Evolutionary conservation across 2,113 vertebrate genomes (phyloP), one percentile per base, ranked within the genome.

Genomic region (Mungos mungo): DNA sequence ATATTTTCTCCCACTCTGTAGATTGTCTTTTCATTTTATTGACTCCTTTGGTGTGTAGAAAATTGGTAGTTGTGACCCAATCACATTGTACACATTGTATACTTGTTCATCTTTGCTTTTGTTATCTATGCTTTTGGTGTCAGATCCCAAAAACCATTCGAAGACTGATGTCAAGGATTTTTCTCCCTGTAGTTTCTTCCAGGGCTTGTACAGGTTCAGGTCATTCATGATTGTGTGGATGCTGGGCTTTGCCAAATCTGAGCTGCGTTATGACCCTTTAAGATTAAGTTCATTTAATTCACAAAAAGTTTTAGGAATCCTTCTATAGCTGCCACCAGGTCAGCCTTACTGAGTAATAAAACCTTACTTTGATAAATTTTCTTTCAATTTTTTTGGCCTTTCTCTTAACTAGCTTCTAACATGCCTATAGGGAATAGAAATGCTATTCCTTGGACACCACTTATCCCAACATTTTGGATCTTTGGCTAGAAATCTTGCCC

Each of bases 361-460:
- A 86, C 3, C 38, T 2, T 35, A 60, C 2, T 92, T 88, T 23
- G 21, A 74, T 93, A 90, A 71, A 91, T 92, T 8, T 77, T 13
- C n/a, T 54, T 92, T 90, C 80, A 2, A 27, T 18, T 81, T 91
- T 72, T 87, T 50, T 27, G 9, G 60, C 13, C 18, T 90, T 1
- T 45, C 15, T 83, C 21, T 66, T 60, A 84, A 85, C 38, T 91
- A 93, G 29, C 81, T 94, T 95, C 33, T 97, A 68, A 93, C 16
- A 93, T 94, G 19, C 15, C 3, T 85, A 2, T 12, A 88, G 23
- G 1, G 9, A 68, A 74, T 65, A 90, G 2, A 41, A 11, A 29
- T 90, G 50, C 31, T 95, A n/a, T 82, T 91, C 35, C 93, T 38
- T 18, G 35, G 25, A 69, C n/a, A 92, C 29, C 1, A 79, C 79